Percentiles rank a stretch among this genome's conserved stretches.
These are phyloP conservation scores for Dipodomys stephensi DNA, from an alignment of 2,113 vertebrate genomes.

Conservation along the genomic window DNA sequence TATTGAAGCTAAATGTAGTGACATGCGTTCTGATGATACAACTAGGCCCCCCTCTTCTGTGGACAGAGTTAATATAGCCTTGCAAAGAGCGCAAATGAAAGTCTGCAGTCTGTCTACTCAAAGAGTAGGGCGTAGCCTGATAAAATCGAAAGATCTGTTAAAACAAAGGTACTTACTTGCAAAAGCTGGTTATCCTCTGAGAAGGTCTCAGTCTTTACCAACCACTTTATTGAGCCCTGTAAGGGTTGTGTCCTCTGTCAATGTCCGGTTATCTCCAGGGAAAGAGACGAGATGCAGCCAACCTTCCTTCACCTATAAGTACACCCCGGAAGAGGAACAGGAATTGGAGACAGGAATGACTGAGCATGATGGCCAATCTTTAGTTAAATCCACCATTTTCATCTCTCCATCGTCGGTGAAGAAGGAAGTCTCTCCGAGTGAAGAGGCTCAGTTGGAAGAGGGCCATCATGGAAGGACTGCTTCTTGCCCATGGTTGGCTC, in stretches of 20 bases:
- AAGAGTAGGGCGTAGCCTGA: constrained; percentile 81
- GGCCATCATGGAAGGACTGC: constrained; percentile 76
- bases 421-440: constrained; percentile 69
- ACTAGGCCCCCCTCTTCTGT: constrained; percentile 47
- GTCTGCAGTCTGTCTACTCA: constrained; percentile 70
- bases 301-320: constrained; percentile 92
- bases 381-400: constrained; percentile 87
- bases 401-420: constrained; percentile 84
- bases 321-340: constrained; percentile 82
- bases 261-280: constrained; percentile 91
- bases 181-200: constrained; percentile 87
- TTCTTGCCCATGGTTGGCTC: constrained; percentile 68
- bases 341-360: constrained; percentile 14
- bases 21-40: constrained; percentile 51
- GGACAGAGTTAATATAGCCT: constrained; percentile 86
- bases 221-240: constrained; percentile 90
- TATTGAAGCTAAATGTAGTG: constrained; percentile 62
- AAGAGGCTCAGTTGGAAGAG: constrained; percentile 71
- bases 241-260: constrained; percentile 94
- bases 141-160: constrained; percentile 86
- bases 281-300: constrained; percentile 90
- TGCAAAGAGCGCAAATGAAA: constrained; percentile 90
- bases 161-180: constrained; percentile 83
- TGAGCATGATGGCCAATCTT: constrained; percentile 62
- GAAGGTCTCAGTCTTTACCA: constrained; percentile 95